Evolutionary conservation across 2,797 vertebrate species (phyloP), one percentile per base, ranked within the genome.

Genomic region (Taenioides sp.): DNA sequence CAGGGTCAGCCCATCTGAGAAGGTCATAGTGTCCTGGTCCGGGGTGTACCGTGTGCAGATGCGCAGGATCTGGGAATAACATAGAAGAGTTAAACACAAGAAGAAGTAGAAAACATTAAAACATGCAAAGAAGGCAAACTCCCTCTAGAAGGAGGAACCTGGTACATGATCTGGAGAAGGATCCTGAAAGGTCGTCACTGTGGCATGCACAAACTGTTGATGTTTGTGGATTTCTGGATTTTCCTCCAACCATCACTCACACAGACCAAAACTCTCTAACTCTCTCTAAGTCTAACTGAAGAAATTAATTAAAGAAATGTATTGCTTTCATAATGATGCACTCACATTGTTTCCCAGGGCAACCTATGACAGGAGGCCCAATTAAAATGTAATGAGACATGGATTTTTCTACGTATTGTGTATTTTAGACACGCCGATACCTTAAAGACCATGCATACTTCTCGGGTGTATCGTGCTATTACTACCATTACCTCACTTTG

Each of bases 11-110:
- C 96, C 96, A 0, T 97, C 96, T 0, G 96, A 97, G 83, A 97
- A 97, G 75, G 96, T 97, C 96, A 97, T 97, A 47, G 96, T 97
- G 92, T 97, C 96, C 92, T 97, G 94, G 70, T 97, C 96, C 0
- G 96, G 96, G 43, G 96, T 97, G 88, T 97, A 97, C 71, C 96
- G 92, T 0, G 95, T 96, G 80, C 96, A 97, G 89, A 97, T 97
- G 78, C 96, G 93, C 62, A 97, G 93, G 93, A 97, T 97, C 96
- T 97, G 62, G 28, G 63, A 74, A 16, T 27, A 7, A 25, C 18
- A 74, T 27, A 74, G 34, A 37, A 1, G 18, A 18, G 18, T 66
- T 10, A 66, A 60, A 75, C 77, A 75, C 40, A 65, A 65, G 10
- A 11, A 9, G 10, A 47, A 16, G 43, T 47, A 11, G 11, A 43